phyloP scores from a whole-genome alignment of 2,888 invertebrate species.

The Rhaphigaster nebulosa region DNA sequence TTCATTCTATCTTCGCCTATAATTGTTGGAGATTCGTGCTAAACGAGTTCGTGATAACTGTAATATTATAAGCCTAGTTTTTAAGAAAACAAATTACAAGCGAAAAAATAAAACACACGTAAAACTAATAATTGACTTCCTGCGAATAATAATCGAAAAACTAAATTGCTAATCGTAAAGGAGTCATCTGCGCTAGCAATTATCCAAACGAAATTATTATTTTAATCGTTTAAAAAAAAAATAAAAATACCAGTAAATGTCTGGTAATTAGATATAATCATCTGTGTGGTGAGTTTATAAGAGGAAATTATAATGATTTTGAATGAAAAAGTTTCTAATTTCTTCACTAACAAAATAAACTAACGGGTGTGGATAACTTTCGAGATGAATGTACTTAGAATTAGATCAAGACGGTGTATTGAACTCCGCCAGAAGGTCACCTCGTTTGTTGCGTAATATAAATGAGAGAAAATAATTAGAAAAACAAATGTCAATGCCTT shows the following conservation, averaged over 20 bases:
- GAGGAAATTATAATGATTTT: not conserved
- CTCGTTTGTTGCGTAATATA: too few species aligned
- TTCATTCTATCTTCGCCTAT: too few species aligned
- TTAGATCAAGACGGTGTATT: not conserved
- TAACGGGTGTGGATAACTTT: not conserved
- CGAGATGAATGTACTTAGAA: not conserved
- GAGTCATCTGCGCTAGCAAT: not conserved
- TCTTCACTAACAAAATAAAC: not conserved
- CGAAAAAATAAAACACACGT: not conserved
- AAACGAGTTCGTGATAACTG: not conserved
- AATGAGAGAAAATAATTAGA: too few species aligned
- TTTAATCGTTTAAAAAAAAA: not conserved
- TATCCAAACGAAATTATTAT: not conserved
- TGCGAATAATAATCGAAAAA: not conserved
- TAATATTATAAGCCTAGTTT: not conserved
- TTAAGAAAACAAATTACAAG: not conserved
- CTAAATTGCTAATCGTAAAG: not conserved
- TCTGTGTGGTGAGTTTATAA: not conserved
- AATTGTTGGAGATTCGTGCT: too few species aligned
- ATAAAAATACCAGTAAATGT: not conserved
- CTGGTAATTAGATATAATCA: not conserved
- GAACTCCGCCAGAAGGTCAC: not conserved
- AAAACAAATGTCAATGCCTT: too few species aligned
- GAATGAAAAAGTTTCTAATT: not conserved
- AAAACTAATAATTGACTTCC: constrained; percentile 31